A percentile compares a stretch with the other conserved stretches of the same genome.
Evolutionary conservation across 2,797 vertebrate genomes (phyloP).

Genomic region (Fratercula arctica): DNA sequence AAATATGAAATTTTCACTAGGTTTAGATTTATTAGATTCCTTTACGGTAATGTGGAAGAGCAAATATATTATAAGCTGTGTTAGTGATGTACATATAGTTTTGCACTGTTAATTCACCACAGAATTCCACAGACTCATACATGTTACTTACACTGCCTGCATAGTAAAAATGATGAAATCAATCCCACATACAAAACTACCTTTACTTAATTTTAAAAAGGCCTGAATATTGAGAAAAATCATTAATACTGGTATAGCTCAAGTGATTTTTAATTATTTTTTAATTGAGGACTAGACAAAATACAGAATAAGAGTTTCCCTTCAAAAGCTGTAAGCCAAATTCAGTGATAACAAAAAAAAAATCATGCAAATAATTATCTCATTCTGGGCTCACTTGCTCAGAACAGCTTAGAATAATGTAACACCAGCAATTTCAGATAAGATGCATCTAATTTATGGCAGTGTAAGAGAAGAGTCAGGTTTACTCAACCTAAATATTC

Average conservation of each 20-base stretch:
- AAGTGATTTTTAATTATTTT: neutral
- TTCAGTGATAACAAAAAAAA: neutral
- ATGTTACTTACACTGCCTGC: neutral
- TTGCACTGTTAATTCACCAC: neutral
- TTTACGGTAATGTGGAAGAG: constrained; percentile 5
- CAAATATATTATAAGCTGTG: constrained; percentile 9
- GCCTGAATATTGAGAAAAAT: neutral
- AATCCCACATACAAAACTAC: neutral
- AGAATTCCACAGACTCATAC: neutral
- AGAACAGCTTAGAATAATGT: neutral
- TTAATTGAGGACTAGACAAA: neutral
- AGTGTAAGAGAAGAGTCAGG: neutral
- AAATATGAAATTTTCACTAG: constrained; percentile 43
- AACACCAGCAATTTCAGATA: neutral
- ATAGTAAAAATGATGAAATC: neutral
- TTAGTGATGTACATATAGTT: neutral
- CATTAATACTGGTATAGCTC: neutral
- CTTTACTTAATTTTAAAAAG: neutral
- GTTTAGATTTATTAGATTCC: constrained; percentile 31
- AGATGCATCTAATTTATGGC: neutral
- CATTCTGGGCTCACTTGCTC: neutral
- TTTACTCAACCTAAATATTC: neutral
- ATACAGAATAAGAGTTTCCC: neutral
- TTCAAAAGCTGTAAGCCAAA: neutral
- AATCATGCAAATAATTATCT: neutral